Base-by-base conservation (phyloP, 2,888 invertebrate species). In the Eucriotettix oculatus region DNA sequence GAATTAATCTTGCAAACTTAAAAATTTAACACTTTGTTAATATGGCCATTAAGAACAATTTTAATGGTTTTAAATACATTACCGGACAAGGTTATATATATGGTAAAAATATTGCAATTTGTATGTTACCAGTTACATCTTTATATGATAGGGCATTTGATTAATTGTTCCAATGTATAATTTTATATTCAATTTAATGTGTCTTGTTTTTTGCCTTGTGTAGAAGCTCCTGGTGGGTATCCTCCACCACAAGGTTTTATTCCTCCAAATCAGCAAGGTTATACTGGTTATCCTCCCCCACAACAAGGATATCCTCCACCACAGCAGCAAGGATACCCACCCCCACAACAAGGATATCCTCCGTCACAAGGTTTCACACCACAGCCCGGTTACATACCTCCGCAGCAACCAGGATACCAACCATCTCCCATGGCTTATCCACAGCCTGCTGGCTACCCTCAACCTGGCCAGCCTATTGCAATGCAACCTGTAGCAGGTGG, bases 351-450 rank as follows among this genome's bases (percentile, higher is more conserved):
- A n/a, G 62, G 62, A 11, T 64, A 65, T 43, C 61, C 61, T 42
- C 61, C 54, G 54, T 70, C 71, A 9, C 65, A 66, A 14, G 67
- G 67, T 44, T 73, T 73, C 65, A 66, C 68, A 14, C 71, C 76
- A 70, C 71, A 77, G 68, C 70, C 72, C 54, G 72, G 71, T 29
- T 16, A 55, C 11, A 42, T 60, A 43, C 42, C 55, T 14, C 61
- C 57, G 11, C 58, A 57, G 10, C 62, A 59, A 11, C 60, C 60
- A 29, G 61, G 58, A 14, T 61, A 60, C 1, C 61, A 62, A 44
- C 55, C 43, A 9, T 61, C 62, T 16, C 62, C 60, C 16, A 55
- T 52, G 10, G 58, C 58, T 10, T 58, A 58, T 54, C 55, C 54
- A n/a, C 54, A 16, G n/a, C 62, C 57, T 54, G 41, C 16, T 29